Evolutionary conservation across 2,797 vertebrate genomes (phyloP), one percentile per base, ranked within the genome.

Genomic region (Vipera latastei): DNA sequence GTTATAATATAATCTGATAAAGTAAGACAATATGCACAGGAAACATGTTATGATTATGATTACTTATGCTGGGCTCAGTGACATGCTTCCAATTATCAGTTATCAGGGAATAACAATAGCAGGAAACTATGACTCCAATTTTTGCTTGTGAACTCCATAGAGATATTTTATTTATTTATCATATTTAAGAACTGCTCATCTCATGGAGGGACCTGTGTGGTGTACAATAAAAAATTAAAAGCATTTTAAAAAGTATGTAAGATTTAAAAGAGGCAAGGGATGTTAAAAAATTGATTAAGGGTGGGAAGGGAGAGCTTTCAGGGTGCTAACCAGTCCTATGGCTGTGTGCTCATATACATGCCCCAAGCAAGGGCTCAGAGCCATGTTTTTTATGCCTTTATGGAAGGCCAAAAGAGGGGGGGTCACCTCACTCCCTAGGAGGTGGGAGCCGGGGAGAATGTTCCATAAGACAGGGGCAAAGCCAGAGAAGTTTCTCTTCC

Each of bases 391-490:
- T n/a, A 69, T 69, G 63, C 13, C 5, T 69, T 69, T 69, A 69
- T 69, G 13, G 12, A 32, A 32, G 63, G 28, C 4, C 28, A 69
- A 28, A 28, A 11, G 28, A 32, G 4, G n/a, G 63, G 63, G 26
- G 28, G 5, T 12, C 63, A 69, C 13, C 63, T 65, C 28, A n/a
- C 63, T 65, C 63, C 63, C 0, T 0, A n/a, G 63, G 63, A n/a
- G 13, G 28, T 0, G 2, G 63, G 28, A n/a, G 13, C 4, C 0
- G 0, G 63, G 4, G 13, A n/a, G 13, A 65, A n/a, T 16, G 63
- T 65, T 65, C 63, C 63, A 65, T n/a, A 63, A 65, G 28, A 16
- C 12, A 32, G 28, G 63, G 4, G 63, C 4, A n/a, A n/a, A 65
- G n/a, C 14, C 28, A 65, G 63, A 4, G 4, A 65, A 65, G 4